A percentile compares a stretch with the other conserved stretches of the same genome.
These are phyloP conservation scores for Aeoliscus strigatus DNA, from an alignment of 2,797 vertebrate species.

Conservation along the genomic window DNA sequence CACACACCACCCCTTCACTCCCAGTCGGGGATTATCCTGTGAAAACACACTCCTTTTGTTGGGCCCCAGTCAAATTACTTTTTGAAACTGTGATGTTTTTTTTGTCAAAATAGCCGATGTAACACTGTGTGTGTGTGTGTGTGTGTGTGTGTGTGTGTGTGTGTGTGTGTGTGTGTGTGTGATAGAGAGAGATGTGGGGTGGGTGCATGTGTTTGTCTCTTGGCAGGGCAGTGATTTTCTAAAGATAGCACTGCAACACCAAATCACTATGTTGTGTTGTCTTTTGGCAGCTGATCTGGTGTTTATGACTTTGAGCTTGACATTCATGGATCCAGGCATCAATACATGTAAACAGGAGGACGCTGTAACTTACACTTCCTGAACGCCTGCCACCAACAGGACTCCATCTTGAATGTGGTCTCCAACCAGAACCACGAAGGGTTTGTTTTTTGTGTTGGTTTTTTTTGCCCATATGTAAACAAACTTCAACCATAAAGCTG, in stretches of 20 bases:
- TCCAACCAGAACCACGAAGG: no score
- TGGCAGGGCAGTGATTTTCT: slow-evolving; percentile 24
- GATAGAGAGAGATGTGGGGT: background rate
- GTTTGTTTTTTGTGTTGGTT: no score
- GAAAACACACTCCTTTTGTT: slow-evolving; percentile 73
- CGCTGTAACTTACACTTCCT: no score
- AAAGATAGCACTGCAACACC: slow-evolving; percentile 28
- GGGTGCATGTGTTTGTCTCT: slow-evolving; percentile 1
- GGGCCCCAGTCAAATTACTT: slow-evolving; percentile 67
- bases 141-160: slow-evolving; percentile 4
- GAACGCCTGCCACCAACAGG: no score
- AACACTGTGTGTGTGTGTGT: slow-evolving; percentile 10
- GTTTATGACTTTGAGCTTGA: slow-evolving; percentile 34
- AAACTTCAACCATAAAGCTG: background rate
- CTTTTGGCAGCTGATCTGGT: slow-evolving; percentile 10
- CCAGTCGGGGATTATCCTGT: slow-evolving; percentile 60
- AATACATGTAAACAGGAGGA: slow-evolving; percentile 8
- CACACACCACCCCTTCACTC: slow-evolving; percentile 28
- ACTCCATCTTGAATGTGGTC: no score
- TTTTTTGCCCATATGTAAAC: background rate
- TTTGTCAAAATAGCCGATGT: slow-evolving; percentile 53
- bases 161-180: slow-evolving; percentile 5
- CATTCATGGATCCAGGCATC: slow-evolving; percentile 28
- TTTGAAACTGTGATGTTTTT: slow-evolving; percentile 53
- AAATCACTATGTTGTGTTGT: slow-evolving; percentile 24